These are phyloP conservation scores for Promerops cafer DNA, from an alignment of 2,113 vertebrate genomes.

Conservation along the genomic window DNA sequence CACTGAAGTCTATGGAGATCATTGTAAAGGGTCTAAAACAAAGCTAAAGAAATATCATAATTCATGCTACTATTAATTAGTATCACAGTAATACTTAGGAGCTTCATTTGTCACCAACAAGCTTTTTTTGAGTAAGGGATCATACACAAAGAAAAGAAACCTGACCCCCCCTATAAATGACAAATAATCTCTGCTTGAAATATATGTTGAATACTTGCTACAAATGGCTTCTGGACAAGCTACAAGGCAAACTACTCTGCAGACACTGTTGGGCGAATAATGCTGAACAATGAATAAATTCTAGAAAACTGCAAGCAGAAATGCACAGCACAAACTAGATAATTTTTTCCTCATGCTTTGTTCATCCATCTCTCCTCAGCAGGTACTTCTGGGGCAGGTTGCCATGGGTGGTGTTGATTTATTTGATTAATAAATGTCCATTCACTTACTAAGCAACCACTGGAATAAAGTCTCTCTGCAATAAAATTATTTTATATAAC, in stretches of 20 bases:
- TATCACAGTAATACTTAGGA: not conserved
- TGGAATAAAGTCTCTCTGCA: not conserved
- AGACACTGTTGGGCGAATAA: not conserved
- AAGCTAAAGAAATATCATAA: not conserved
- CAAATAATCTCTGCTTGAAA: not conserved
- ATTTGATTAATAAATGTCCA: conserved; percentile 23
- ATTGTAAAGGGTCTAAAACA: not conserved
- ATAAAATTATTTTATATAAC: conserved; percentile 6
- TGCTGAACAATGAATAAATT: not conserved
- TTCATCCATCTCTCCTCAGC: not conserved
- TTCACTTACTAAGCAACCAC: conserved; percentile 8
- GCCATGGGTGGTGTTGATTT: conserved; percentile 31
- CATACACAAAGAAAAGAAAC: not conserved
- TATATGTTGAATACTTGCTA: not conserved
- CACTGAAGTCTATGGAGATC: not conserved
- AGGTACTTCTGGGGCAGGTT: conserved; percentile 28
- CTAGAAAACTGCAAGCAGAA: conserved; percentile 2
- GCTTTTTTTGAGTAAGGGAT: not conserved
- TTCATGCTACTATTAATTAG: not conserved
- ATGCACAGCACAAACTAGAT: not conserved
- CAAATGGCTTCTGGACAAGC: not conserved
- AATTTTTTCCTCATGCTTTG: conserved; percentile 34
- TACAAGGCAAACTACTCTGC: not conserved
- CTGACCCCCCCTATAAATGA: not conserved
- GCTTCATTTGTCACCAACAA: not conserved